Percentiles rank a stretch among this genome's conserved stretches.
phyloP scores from a whole-genome alignment of 2,888 invertebrate species.

The Chymomyza fuscimana region DNA sequence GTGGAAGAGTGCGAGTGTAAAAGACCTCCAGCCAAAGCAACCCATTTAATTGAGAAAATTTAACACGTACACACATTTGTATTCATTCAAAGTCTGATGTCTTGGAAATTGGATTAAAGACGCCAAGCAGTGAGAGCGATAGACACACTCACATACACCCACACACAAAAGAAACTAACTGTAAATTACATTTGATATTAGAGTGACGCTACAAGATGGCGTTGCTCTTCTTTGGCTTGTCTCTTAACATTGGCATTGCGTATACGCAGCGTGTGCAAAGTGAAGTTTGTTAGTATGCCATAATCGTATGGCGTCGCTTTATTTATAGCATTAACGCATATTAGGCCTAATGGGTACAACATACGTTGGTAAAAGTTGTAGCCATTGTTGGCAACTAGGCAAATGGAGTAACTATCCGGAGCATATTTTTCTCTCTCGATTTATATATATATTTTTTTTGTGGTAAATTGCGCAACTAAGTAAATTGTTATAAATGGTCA shows the following conservation, averaged over 20 bases:
- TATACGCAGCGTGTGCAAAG: conserved; percentile 26
- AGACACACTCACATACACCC: not conserved
- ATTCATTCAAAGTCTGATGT: conserved; percentile 69
- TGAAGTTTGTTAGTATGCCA: conserved; percentile 68
- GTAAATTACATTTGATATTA: conserved; percentile 64
- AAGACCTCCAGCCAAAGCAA: conserved; percentile 37
- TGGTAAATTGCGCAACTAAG: not conserved
- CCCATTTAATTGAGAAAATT: conserved; percentile 78
- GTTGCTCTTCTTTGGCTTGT: not conserved
- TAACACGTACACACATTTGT: conserved; percentile 78
- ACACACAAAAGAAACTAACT: conserved; percentile 39
- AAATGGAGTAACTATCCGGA: not conserved
- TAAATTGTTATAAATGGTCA: conserved; percentile 57
- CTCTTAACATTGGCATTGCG: conserved; percentile 21
- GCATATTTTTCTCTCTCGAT: too few relatives aligned
- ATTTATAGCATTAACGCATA: conserved; percentile 71
- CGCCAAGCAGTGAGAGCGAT: conserved; percentile 53
- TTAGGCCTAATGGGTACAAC: conserved; percentile 69
- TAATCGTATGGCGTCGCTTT: conserved; percentile 67
- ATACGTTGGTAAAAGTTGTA: conserved; percentile 41
- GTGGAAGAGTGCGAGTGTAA: not conserved
- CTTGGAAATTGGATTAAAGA: conserved; percentile 69
- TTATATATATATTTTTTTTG: not conserved
- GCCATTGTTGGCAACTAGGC: not conserved
- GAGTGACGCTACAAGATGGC: conserved; percentile 1